These are phyloP conservation scores for Sphaeridia pumilis DNA, from an alignment of 2,888 invertebrate species.

Conservation along the genomic window DNA sequence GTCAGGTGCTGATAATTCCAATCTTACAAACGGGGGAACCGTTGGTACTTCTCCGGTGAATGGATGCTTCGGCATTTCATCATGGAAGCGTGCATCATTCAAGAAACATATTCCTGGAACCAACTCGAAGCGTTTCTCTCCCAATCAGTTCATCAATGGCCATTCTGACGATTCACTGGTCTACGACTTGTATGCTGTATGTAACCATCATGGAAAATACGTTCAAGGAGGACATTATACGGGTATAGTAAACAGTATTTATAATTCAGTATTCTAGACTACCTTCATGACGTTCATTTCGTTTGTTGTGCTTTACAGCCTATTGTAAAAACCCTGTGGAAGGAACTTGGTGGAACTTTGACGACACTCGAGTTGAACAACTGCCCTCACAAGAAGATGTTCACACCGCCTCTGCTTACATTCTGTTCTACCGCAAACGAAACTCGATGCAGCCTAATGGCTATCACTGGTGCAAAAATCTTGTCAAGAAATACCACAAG, in stretches of 20 bases:
- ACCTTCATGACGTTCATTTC: no score
- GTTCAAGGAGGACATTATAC: constrained; percentile 92
- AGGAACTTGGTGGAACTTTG: constrained; percentile 86
- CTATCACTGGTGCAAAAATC: constrained; percentile 30
- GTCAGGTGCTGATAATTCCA: constrained; percentile 17
- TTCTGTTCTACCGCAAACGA: constrained; percentile 81
- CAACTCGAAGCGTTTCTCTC: constrained; percentile 32
- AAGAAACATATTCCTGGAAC: constrained; percentile 28
- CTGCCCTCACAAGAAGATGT: constrained; percentile 63
- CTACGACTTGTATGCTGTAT: constrained; percentile 88
- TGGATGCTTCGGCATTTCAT: constrained; percentile 30
- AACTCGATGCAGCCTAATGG: constrained; percentile 36
- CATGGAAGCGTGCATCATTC: constrained; percentile 34
- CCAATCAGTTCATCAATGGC: constrained; percentile 41
- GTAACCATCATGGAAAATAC: constrained; percentile 86
- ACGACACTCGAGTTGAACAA: constrained; percentile 76
- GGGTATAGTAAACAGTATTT: constrained; percentile 43
- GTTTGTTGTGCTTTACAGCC: constrained; percentile 49
- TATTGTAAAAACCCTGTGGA: constrained; percentile 90
- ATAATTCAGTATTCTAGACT: no score
- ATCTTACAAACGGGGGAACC: constrained; percentile 9
- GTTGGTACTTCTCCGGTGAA: constrained; percentile 32
- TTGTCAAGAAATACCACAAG: constrained; percentile 34
- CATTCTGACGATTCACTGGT: constrained; percentile 51
- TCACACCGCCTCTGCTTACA: constrained; percentile 74